Base-by-base conservation (phyloP, 2,113 vertebrate species). In the Struthio camelus region DNA sequence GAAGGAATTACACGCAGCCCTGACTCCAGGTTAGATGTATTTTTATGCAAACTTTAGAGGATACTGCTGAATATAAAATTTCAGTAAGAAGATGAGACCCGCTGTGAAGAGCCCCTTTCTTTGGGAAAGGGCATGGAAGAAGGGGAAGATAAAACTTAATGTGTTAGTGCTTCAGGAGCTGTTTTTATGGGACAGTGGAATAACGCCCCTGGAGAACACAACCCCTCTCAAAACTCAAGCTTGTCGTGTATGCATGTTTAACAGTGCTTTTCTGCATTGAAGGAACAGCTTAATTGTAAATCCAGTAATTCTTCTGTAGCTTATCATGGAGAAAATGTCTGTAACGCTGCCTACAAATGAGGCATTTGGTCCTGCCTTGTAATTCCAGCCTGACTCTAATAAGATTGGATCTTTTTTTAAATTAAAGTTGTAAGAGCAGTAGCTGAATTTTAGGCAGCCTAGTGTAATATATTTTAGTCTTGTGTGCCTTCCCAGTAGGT, bases 351-450 rank as follows among this genome's bases (percentile, higher is more conserved):
- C 87, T 86, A 14, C 85, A 85, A 58, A 82, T 54, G 87, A 94
- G 82, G 30, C 40, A 3, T 78, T 91, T 14, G 19, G 40, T 76
- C 54, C 66, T 93, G 62, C 92, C 89, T 54, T 65, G 80, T 86
- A 61, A 58, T 91, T 95, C 93, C 83, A 83, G 93, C 80, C 90
- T 67, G 92, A 27, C 80, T 62, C 32, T 87, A 13, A 61, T 77
- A 69, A 77, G 65, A 6, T 38, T 61, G 67, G 38, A 34, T 83
- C 19, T 13, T 36, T 73, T 44, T 30, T 78, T 16, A 6, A 82
- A 81, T 67, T 19, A 58, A 75, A 70, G 44, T 5, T 50, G 36
- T 46, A 25, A 81, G 80, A 66, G 86, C 11, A 90, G 89, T 80
- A 67, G 83, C 71, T 25, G 80, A 30, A 56, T 25, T 83, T 53